A percentile compares a stretch with the other conserved stretches of the same genome.
phyloP scores from a whole-genome alignment of 2,888 invertebrate genomes.

The Nebria salina region DNA sequence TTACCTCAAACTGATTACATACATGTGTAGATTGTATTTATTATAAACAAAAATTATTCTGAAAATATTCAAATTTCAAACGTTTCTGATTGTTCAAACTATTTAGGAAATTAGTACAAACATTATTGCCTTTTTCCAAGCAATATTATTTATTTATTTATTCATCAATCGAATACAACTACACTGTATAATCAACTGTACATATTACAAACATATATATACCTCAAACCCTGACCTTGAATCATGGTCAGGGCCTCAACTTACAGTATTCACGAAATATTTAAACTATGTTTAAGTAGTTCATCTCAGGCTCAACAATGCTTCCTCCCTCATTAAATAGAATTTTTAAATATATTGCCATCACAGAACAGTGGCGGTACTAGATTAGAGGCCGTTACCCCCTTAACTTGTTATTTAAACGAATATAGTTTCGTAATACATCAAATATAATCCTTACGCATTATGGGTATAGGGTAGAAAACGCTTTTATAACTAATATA shows the following conservation, averaged over 20 bases:
- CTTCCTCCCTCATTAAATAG: neutral
- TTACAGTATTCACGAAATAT: neutral
- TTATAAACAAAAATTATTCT: neutral
- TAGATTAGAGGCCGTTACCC: neutral
- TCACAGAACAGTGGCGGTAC: neutral
- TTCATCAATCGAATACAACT: neutral
- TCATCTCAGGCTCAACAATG: neutral
- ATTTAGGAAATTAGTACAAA: neutral
- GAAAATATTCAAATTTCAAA: too few species aligned
- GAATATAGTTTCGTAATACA: too few species aligned
- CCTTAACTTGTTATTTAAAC: neutral
- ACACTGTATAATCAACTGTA: neutral
- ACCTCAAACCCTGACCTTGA: neutral
- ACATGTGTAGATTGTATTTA: neutral
- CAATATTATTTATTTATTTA: neutral
- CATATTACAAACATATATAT: neutral
- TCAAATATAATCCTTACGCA: too few species aligned
- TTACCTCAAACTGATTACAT: slow-evolving; percentile 31
- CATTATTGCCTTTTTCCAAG: neutral
- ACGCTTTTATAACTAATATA: too few species aligned
- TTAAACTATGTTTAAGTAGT: neutral
- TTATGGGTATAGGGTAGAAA: too few species aligned
- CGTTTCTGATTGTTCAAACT: too few species aligned
- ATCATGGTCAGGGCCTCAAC: neutral
- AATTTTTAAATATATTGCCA: neutral